Evolutionary conservation across 2,888 invertebrate species (phyloP).

Genomic region (Lottia gigantea): DNA sequence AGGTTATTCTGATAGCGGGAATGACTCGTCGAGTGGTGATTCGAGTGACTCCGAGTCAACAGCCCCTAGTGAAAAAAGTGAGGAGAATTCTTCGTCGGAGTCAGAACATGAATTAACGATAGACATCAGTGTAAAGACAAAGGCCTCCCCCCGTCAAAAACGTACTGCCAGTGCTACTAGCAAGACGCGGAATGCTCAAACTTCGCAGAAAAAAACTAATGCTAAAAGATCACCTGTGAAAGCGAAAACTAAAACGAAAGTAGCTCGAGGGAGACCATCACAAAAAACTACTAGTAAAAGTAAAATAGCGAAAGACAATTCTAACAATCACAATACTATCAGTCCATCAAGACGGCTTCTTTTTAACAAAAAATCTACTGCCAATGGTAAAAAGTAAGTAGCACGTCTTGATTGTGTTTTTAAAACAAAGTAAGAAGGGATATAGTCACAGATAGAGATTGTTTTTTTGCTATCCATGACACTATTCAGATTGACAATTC

Average conservation of each 20-base stretch:
- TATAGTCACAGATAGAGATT: no score
- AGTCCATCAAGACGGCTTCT: background rate
- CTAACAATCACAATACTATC: background rate
- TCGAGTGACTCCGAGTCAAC: background rate
- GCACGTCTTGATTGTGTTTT: no score
- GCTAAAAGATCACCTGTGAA: constrained; percentile 1
- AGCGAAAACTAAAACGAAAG: constrained; percentile 1
- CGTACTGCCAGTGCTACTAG: background rate
- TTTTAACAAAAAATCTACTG: background rate
- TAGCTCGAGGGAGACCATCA: background rate
- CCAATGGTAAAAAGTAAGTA: constrained; percentile 5
- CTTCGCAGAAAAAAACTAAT: background rate
- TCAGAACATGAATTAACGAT: constrained; percentile 3
- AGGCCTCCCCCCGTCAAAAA: background rate
- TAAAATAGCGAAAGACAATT: background rate
- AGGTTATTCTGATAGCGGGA: background rate
- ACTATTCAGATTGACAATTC: no score
- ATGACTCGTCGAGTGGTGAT: background rate
- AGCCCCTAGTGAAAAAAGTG: background rate
- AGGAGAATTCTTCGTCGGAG: background rate
- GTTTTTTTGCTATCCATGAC: no score
- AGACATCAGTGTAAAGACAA: background rate
- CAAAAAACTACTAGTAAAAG: background rate
- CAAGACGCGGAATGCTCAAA: background rate
- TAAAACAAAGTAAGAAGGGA: no score